Conservation (phyloP, 1,140 invertebrate genomes). For the Drosophila nasuta region DNA sequence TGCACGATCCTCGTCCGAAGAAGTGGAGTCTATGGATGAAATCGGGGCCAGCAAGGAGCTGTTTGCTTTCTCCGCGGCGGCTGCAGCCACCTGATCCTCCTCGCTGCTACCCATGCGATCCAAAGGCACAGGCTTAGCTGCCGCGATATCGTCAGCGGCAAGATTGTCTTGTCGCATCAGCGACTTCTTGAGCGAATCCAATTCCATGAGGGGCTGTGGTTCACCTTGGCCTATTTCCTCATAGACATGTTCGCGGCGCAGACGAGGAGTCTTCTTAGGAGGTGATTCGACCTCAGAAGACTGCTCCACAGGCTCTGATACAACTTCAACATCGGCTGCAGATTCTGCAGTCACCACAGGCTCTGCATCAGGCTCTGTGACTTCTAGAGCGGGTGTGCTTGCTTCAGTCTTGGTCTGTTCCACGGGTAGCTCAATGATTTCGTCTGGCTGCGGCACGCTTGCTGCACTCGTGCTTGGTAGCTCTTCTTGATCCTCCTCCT, state of each 20-base stretch:
- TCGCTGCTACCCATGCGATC: slow-evolving; percentile 84
- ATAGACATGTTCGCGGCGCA: slow-evolving; percentile 87
- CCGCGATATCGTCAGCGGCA: slow-evolving; percentile 67
- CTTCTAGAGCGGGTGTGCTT: slow-evolving; percentile 43
- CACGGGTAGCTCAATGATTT: slow-evolving; percentile 80
- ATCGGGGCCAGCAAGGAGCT: slow-evolving; percentile 67
- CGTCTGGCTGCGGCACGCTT: slow-evolving; percentile 74
- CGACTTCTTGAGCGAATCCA: slow-evolving; percentile 70
- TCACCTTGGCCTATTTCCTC: slow-evolving; percentile 86
- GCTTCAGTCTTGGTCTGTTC: slow-evolving; percentile 51
- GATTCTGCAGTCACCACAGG: slow-evolving; percentile 37
- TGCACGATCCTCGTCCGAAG: slow-evolving; percentile 76
- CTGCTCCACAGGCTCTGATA: not conserved
- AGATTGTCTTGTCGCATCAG: slow-evolving; percentile 70
- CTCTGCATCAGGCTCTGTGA: slow-evolving; percentile 76
- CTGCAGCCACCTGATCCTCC: slow-evolving; percentile 64
- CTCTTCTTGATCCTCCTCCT: slow-evolving; percentile 49
- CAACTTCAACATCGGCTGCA: too few relatives aligned
- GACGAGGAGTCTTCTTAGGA: slow-evolving; percentile 83
- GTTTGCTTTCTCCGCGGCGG: slow-evolving; percentile 44
- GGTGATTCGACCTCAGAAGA: slow-evolving; percentile 42
- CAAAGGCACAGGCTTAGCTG: slow-evolving; percentile 65
- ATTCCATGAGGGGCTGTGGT: slow-evolving; percentile 56
- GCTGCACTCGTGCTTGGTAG: slow-evolving; percentile 52
- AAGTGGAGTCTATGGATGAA: slow-evolving; percentile 82